Percentiles rank a stretch among this genome's conserved stretches.
Evolutionary conservation across 2,888 invertebrate genomes (phyloP).

Genomic region (Ophraella communa): DNA sequence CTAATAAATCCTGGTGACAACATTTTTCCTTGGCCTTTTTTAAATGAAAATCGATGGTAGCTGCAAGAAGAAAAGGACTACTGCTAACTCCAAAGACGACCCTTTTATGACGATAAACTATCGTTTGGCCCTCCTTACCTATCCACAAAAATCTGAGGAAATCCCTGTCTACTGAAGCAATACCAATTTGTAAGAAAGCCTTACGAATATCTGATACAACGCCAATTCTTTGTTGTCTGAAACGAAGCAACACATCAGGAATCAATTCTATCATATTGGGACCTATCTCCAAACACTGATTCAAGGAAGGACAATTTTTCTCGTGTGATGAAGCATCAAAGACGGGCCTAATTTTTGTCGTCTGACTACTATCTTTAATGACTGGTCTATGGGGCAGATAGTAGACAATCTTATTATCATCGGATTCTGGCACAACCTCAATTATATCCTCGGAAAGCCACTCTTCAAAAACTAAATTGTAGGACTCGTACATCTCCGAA

Average conservation of each 20-base stretch:
- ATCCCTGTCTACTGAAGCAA: conserved; percentile 42
- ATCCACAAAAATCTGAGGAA: conserved; percentile 46
- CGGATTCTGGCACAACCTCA: neutral
- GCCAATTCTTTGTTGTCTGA: too few species aligned
- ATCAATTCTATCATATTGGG: conserved; percentile 36
- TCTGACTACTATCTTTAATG: neutral
- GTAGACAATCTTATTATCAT: neutral
- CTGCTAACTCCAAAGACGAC: conserved; percentile 29
- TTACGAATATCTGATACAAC: conserved; percentile 45
- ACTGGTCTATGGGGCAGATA: neutral
- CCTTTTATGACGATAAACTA: conserved; percentile 27
- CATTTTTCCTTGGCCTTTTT: conserved; percentile 2
- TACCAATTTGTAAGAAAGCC: conserved; percentile 48
- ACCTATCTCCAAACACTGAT: conserved; percentile 33
- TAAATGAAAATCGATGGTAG: conserved; percentile 31
- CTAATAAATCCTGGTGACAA: too few species aligned
- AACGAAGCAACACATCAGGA: conserved; percentile 11
- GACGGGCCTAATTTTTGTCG: conserved; percentile 13
- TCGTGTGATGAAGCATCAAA: conserved; percentile 24
- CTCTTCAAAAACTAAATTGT: conserved; percentile 1
- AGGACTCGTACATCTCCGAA: neutral
- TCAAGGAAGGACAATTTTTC: conserved; percentile 16
- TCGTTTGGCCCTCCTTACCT: conserved; percentile 15
- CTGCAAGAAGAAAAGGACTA: conserved; percentile 34
- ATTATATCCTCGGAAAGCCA: conserved; percentile 12